Evolutionary conservation across 2,888 invertebrate genomes (phyloP).

Genomic region (Pristionchus japonicus): DNA sequence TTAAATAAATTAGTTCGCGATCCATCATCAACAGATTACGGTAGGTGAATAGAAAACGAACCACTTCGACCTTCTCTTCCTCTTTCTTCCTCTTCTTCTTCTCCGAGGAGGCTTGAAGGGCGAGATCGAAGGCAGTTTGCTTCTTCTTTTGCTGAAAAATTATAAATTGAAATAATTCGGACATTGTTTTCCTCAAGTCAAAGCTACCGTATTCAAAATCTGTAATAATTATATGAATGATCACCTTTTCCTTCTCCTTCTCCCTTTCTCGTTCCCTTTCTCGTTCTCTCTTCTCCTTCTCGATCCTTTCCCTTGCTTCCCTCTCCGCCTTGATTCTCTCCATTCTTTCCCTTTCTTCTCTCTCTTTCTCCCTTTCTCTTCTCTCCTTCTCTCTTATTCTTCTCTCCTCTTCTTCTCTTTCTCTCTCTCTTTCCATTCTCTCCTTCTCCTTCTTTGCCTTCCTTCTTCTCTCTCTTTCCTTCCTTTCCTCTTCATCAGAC

Average conservation of each 20-base stretch:
- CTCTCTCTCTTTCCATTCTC: background rate
- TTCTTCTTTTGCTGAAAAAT: slow-evolving; percentile 11
- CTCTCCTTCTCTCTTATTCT: background rate
- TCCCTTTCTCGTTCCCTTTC: slow-evolving; percentile 16
- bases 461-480: slow-evolving; percentile 9
- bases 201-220: background rate
- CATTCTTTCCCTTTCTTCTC: background rate
- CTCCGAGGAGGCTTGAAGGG: background rate
- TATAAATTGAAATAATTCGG: background rate
- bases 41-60: no score
- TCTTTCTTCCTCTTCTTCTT: slow-evolving; percentile 38
- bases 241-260: slow-evolving; percentile 39
- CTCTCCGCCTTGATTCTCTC: slow-evolving; percentile 4
- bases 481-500: slow-evolving; percentile 16
- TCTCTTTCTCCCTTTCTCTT: slow-evolving; percentile 14
- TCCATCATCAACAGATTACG: background rate
- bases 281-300: slow-evolving; percentile 31
- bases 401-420: background rate
- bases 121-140: slow-evolving; percentile 7
- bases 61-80: background rate
- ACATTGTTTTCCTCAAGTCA: background rate
- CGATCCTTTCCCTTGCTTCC: background rate
- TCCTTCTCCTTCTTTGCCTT: background rate
- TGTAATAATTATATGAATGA: background rate
- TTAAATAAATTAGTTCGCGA: background rate